Conservation (phyloP, 2,888 invertebrate genomes). For the Drosophila eohydei region DNA sequence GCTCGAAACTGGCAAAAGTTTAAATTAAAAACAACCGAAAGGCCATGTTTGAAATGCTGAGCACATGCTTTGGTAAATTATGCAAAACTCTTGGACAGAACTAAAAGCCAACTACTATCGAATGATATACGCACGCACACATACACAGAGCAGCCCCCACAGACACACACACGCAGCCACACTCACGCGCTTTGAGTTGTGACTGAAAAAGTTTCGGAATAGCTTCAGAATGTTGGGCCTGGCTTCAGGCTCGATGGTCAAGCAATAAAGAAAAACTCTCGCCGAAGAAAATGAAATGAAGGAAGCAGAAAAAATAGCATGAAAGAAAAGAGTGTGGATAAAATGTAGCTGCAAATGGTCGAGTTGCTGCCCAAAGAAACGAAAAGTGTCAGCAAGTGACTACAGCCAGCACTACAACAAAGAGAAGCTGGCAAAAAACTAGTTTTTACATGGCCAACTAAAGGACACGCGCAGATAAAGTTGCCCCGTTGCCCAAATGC, state of each 20-base stretch:
- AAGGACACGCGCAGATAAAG: slow-evolving; percentile 62
- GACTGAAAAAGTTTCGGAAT: slow-evolving; percentile 29
- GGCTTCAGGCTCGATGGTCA: slow-evolving; percentile 57
- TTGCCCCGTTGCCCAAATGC: slow-evolving; percentile 49
- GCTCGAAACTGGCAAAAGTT: slow-evolving; percentile 23
- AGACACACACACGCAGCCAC: not conserved
- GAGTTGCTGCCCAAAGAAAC: slow-evolving; percentile 54
- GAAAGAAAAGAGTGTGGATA: slow-evolving; percentile 47
- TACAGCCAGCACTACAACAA: slow-evolving; percentile 45
- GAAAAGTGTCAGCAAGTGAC: slow-evolving; percentile 73
- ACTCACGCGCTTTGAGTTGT: slow-evolving; percentile 23
- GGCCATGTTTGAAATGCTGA: slow-evolving; percentile 47
- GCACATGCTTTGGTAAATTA: slow-evolving; percentile 53
- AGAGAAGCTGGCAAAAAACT: slow-evolving; percentile 41
- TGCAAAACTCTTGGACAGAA: slow-evolving; percentile 61
- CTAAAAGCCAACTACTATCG: slow-evolving; percentile 50
- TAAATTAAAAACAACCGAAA: slow-evolving; percentile 45
- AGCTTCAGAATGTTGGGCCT: slow-evolving; percentile 21
- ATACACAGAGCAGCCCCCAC: slow-evolving; percentile 25
- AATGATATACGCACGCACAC: slow-evolving; percentile 21
- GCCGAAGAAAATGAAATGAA: slow-evolving; percentile 42
- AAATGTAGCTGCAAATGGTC: slow-evolving; percentile 63
- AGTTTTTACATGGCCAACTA: slow-evolving; percentile 54
- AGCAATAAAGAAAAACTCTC: slow-evolving; percentile 69
- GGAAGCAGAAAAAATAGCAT: not conserved